Evolutionary conservation across 1,140 invertebrate species (phyloP).

Genomic region (Psilanteris sp.): DNA sequence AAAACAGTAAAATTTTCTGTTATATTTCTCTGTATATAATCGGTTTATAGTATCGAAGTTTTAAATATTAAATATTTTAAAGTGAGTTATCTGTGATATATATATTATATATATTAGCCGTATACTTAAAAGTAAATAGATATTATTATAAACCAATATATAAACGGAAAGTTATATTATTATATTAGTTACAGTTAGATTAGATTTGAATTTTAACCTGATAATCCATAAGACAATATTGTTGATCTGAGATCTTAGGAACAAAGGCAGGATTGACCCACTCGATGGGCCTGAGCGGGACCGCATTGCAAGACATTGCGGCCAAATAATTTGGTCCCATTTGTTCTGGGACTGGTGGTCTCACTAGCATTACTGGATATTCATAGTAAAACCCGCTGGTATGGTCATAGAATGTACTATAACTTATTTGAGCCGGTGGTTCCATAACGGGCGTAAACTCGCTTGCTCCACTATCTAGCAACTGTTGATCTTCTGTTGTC

Average conservation of each 20-base stretch:
- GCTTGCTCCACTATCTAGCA: constrained; percentile 68
- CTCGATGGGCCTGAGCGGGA: constrained; percentile 78
- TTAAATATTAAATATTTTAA: too few relatives aligned
- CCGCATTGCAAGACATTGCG: constrained; percentile 76
- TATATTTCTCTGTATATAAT: too few relatives aligned
- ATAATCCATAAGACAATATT: constrained; percentile 75
- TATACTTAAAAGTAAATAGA: too few relatives aligned
- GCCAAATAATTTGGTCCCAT: constrained; percentile 72
- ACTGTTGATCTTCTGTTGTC: constrained; percentile 76
- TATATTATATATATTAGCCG: too few relatives aligned
- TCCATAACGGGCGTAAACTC: constrained; percentile 66
- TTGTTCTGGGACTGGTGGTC: constrained; percentile 71
- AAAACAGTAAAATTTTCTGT: too few relatives aligned
- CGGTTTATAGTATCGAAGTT: too few relatives aligned
- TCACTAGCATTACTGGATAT: constrained; percentile 76
- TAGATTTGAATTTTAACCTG: constrained; percentile 65
- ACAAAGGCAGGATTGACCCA: constrained; percentile 79
- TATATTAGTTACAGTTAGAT: too few relatives aligned
- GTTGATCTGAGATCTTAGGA: constrained; percentile 71
- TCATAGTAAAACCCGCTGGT: constrained; percentile 76
- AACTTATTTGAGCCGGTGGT: constrained; percentile 67
- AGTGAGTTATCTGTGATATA: too few relatives aligned
- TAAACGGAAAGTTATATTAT: too few relatives aligned
- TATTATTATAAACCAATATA: too few relatives aligned
- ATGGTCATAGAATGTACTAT: constrained; percentile 76